These are phyloP conservation scores for Salvelinus fontinalis DNA, from an alignment of 2,113 vertebrate genomes.

Conservation along the genomic window DNA sequence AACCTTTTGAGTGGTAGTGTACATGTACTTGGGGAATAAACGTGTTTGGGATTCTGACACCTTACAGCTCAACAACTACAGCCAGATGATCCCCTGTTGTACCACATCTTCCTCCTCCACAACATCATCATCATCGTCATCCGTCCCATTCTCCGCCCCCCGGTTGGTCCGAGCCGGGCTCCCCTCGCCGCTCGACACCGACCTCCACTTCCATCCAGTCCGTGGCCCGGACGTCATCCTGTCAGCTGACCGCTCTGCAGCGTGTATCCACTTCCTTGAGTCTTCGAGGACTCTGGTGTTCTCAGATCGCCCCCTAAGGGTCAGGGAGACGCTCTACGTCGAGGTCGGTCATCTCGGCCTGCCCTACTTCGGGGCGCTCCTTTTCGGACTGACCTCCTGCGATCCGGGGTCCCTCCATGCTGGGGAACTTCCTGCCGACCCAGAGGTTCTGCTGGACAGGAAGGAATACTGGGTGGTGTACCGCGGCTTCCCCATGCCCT, in stretches of 20 bases:
- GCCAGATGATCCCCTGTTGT: slow-evolving; percentile 86
- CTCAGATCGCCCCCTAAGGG: slow-evolving; percentile 88
- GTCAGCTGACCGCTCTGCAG: slow-evolving; percentile 87
- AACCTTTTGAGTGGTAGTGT: too few species aligned
- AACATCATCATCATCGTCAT: slow-evolving; percentile 33
- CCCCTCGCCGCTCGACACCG: slow-evolving; percentile 82
- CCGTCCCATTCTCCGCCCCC: slow-evolving; percentile 52
- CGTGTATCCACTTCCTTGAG: slow-evolving; percentile 90
- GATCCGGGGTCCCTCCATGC: slow-evolving; percentile 90
- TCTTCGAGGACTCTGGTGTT: slow-evolving; percentile 93
- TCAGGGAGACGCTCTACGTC: slow-evolving; percentile 89
- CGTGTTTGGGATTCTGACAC: neutral
- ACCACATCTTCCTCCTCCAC: slow-evolving; percentile 57
- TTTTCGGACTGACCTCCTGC: slow-evolving; percentile 95
- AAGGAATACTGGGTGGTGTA: slow-evolving; percentile 99
- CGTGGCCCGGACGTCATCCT: slow-evolving; percentile 89
- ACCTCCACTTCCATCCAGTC: slow-evolving; percentile 91
- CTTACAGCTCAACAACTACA: slow-evolving; percentile 82
- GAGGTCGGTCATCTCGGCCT: slow-evolving; percentile 90
- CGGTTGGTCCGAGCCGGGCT: slow-evolving; percentile 51
- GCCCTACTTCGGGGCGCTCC: slow-evolving; percentile 86
- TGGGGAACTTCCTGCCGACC: slow-evolving; percentile 90
- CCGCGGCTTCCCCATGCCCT: slow-evolving; percentile 84
- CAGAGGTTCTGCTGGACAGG: slow-evolving; percentile 90
- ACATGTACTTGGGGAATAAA: too few species aligned